Evolutionary conservation across 2,888 invertebrate genomes (phyloP), one percentile per base, ranked within the genome.

Genomic region (Morpho helenor): DNA sequence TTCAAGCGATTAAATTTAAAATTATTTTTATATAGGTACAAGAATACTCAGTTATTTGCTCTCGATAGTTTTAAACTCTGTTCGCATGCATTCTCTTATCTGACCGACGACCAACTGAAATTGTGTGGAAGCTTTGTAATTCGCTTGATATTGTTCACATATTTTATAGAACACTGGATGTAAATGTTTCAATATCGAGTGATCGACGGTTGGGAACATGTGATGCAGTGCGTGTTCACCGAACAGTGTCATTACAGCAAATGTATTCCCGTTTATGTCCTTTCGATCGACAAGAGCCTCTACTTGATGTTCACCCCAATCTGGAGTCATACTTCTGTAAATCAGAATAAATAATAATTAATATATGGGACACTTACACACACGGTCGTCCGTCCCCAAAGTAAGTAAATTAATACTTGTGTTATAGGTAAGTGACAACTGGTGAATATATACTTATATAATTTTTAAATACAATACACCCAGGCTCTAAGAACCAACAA

Each of bases 211-310:
- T 0, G 96, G 96, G 68, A 96, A 94, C 23, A 96, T 82, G 80
- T 96, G 96, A 75, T 97, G 96, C 7, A 96, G 84, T 0, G 92
- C 87, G 72, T 97, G 96, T 59, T 95, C 93, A 0, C 96, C 96
- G 68, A 95, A 96, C 71, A 93, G 92, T 0, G 94, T 94, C 68
- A 96, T 78, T 5, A 93, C 92, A 58, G 93, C 80, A 72, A 95
- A 94, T 41, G 92, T 85, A 8, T 91, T 93, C 7, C 92, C 91
- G 52, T 93, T 93, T 41, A 95, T 88, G 60, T 95, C 94, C 3
- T 87, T 87, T 43, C 96, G 92, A 73, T 96, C 96, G 71, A 94
- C 92, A 0, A 95, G 94, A 0, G 96, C 93, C 74, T 96, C 95
- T 51, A 96, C 72, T 77, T 96, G 95, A 68, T 93, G 92, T 41